A percentile compares a stretch with the other conserved stretches of the same genome.
These are phyloP conservation scores for Pogonus chalceus DNA, from an alignment of 1,140 invertebrate genomes.

Conservation along the genomic window DNA sequence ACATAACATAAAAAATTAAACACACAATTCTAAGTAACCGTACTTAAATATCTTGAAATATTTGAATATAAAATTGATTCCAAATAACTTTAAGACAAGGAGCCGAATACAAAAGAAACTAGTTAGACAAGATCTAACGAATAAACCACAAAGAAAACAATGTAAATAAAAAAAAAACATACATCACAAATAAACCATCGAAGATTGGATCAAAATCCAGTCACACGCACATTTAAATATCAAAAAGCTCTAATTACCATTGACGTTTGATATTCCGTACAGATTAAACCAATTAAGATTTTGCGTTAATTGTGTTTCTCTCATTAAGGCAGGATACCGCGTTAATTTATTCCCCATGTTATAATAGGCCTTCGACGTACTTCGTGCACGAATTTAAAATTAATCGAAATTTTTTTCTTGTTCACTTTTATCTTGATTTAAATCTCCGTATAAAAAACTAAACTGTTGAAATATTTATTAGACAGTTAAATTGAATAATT, in stretches of 20 bases:
- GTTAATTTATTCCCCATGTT: not conserved
- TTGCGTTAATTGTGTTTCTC: not conserved
- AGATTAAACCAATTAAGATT: constrained; percentile 5
- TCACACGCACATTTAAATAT: constrained; percentile 1
- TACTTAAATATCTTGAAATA: too few relatives aligned
- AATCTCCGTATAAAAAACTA: not conserved
- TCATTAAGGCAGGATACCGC: not conserved
- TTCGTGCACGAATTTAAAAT: not conserved
- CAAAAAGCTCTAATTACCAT: constrained; percentile 1
- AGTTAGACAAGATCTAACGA: too few relatives aligned
- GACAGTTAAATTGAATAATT: not conserved
- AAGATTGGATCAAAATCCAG: not conserved
- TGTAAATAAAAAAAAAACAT: not conserved
- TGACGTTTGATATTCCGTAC: not conserved
- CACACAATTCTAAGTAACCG: too few relatives aligned
- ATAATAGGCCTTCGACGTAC: not conserved
- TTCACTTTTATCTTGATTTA: not conserved
- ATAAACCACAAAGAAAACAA: too few relatives aligned
- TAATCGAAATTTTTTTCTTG: not conserved
- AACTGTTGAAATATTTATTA: not conserved
- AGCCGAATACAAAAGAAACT: too few relatives aligned
- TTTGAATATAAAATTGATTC: too few relatives aligned
- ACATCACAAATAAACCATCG: not conserved
- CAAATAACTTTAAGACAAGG: too few relatives aligned
- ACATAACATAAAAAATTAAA: too few relatives aligned